A percentile compares a stretch with the other conserved stretches of the same genome.
Conservation (phyloP, 2,888 invertebrate species). For the Blastobasis lacticolella region DNA sequence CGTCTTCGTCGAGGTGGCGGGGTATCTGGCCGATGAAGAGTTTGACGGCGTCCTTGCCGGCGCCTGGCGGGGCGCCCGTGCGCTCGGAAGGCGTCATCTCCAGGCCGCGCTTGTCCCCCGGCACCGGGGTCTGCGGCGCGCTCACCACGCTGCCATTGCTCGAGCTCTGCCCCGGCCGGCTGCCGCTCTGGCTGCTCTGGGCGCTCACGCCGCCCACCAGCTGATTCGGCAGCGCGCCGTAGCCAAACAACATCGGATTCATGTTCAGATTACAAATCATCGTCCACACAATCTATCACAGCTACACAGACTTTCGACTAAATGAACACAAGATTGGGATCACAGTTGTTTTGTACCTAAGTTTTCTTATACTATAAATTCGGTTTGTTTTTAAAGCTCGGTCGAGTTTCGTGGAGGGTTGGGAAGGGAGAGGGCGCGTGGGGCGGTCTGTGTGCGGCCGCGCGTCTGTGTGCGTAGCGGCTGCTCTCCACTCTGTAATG, state of each 20-base stretch:
- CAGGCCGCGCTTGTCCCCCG: constrained; percentile 35
- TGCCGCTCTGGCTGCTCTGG: constrained; percentile 13
- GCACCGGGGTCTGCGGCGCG: constrained; percentile 61
- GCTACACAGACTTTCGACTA: constrained; percentile 20
- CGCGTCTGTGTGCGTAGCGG: constrained; percentile 34
- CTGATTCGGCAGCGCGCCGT: constrained; percentile 22
- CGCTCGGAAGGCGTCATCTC: constrained; percentile 58
- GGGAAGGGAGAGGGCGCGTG: constrained; percentile 36
- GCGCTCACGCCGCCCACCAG: constrained; percentile 13
- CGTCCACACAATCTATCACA: constrained; percentile 48
- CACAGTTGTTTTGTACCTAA: constrained; percentile 36
- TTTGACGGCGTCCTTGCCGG: constrained; percentile 80
- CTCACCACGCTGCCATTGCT: constrained; percentile 38
- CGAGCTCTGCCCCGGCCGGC: constrained; percentile 29
- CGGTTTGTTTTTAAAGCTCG: constrained; percentile 69
- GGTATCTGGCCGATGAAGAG: constrained; percentile 96
- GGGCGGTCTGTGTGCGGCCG: constrained; percentile 33
- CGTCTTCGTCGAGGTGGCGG: constrained; percentile 89
- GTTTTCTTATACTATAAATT: constrained; percentile 63
- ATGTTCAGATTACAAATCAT: constrained; percentile 55
- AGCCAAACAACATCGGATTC: constrained; percentile 53
- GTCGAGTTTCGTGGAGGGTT: constrained; percentile 40
- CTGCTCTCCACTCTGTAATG: constrained; percentile 51
- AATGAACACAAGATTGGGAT: constrained; percentile 47
- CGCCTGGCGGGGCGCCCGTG: constrained; percentile 60